Base-by-base conservation (phyloP, 2,797 vertebrate species). In the Channallabes apus region DNA sequence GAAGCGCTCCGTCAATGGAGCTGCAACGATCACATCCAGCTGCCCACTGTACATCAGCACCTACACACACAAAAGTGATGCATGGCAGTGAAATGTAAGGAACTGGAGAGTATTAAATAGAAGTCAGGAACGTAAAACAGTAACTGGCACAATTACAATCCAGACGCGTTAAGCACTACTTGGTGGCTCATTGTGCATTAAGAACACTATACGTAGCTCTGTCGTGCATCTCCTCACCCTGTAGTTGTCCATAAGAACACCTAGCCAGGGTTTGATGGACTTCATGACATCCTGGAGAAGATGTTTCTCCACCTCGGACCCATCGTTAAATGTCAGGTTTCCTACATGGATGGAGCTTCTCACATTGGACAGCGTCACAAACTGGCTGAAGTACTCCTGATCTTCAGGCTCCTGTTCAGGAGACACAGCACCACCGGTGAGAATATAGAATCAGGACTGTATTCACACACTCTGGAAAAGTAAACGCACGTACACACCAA, bases 231-330 rank as follows among this genome's bases (percentile, higher is more conserved):
- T 38, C 17, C 91, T 95, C 91, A 96, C 97, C 94, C 95, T 96
- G 64, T 98, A 98, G 90, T 96, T 94, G 86, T 97, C 94, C 95
- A 97, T 97, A 90, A 98, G 93, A 82, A 94, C 89, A 22, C 92
- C 92, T 82, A 97, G 93, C 97, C 96, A 98, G 0, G 96, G 96
- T 81, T 97, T 97, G 88, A 97, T 95, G 85, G 95, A 97, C 92
- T 97, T 95, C 92, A 96, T 93, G 54, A 92, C 91, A 82, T 97
- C 96, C 93, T 96, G 93, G 89, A 94, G 32, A 86, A 96, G 94
- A 90, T 98, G 92, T 86, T 95, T 95, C 91, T 96, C 94, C 91
- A 96, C 96, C 88, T 90, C 56, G 0, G 93, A 89, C 32, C 96
- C 93, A 0, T 95, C 92, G 27, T 96, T 91, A 86, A 97, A 98